A percentile compares a stretch with the other conserved stretches of the same genome.
phyloP scores from a whole-genome alignment of 2,113 vertebrate species.

The Hippoglossus stenolepis region DNA sequence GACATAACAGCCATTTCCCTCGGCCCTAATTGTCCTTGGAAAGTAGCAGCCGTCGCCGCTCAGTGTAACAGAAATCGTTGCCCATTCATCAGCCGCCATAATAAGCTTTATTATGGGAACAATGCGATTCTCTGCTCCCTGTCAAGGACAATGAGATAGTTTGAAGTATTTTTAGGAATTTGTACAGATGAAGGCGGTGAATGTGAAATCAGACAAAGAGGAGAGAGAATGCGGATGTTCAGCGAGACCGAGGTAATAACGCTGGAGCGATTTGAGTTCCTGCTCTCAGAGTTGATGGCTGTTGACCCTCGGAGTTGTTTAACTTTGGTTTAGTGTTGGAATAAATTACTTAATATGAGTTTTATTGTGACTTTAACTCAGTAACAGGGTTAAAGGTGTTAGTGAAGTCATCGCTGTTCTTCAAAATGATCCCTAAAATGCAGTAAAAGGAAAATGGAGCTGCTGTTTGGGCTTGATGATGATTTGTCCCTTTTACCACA shows the following conservation, averaged over 20 bases:
- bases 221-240: conserved; percentile 1
- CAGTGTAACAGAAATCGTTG: conserved; percentile 34
- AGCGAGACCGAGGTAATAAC: background rate
- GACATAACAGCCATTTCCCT: conserved; percentile 53
- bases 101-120: conserved; percentile 52
- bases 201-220: conserved; percentile 5
- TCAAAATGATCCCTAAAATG: background rate
- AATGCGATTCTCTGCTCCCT: conserved; percentile 33
- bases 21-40: conserved; percentile 69
- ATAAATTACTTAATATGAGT: too few relatives aligned
- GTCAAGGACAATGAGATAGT: conserved; percentile 46
- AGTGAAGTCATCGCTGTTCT: background rate
- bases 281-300: too few relatives aligned
- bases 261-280: too few relatives aligned
- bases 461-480: too few relatives aligned
- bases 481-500: background rate
- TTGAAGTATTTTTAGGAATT: conserved; percentile 45
- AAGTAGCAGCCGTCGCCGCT: conserved; percentile 40
- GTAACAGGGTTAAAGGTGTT: too few relatives aligned
- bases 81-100: conserved; percentile 58
- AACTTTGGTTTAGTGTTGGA: too few relatives aligned
- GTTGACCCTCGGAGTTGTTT: too few relatives aligned
- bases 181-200: conserved; percentile 23
- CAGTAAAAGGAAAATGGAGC: background rate
- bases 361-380: too few relatives aligned